Conservation (phyloP, 2,113 vertebrate genomes). For the Toxotes chatareus region DNA sequence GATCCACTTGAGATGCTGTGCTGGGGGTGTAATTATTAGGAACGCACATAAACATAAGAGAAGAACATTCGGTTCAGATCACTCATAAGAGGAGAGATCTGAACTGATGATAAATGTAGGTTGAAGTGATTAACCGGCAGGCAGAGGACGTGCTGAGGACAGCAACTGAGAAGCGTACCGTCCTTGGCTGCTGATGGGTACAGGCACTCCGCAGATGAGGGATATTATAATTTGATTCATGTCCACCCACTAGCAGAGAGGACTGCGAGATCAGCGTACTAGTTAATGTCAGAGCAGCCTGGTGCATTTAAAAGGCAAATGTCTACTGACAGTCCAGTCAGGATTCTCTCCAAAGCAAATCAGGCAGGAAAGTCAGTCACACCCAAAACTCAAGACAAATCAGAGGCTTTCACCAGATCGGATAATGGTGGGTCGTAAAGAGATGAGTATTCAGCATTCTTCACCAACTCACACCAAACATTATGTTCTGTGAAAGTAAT, state of each 20-base stretch:
- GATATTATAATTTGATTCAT: conserved; percentile 66
- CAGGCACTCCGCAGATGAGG: conserved; percentile 56
- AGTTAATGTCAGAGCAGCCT: conserved; percentile 43
- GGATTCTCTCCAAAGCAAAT: not conserved
- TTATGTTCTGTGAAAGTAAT: not conserved
- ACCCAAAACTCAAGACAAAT: conserved; percentile 7
- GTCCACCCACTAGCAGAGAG: conserved; percentile 44
- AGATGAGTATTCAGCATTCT: conserved; percentile 13
- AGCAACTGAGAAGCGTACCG: conserved; percentile 29
- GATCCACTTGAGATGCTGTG: conserved; percentile 11
- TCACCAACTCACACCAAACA: not conserved
- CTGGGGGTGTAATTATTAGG: conserved; percentile 33
- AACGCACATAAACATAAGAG: conserved; percentile 22
- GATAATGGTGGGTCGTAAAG: not conserved
- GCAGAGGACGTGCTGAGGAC: conserved; percentile 39
- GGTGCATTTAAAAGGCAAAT: conserved; percentile 54
- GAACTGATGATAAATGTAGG: conserved; percentile 32
- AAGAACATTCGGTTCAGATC: conserved; percentile 4
- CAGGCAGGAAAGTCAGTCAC: not conserved
- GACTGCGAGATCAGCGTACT: conserved; percentile 36
- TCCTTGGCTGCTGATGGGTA: conserved; percentile 54
- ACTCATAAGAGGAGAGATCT: conserved; percentile 23
- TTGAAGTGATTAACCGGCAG: conserved; percentile 33
- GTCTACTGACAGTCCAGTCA: conserved; percentile 19
- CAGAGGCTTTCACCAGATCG: not conserved